Evolutionary conservation across 2,888 invertebrate species (phyloP), one percentile per base, ranked within the genome.

Genomic region (Sphaeridia pumilis): DNA sequence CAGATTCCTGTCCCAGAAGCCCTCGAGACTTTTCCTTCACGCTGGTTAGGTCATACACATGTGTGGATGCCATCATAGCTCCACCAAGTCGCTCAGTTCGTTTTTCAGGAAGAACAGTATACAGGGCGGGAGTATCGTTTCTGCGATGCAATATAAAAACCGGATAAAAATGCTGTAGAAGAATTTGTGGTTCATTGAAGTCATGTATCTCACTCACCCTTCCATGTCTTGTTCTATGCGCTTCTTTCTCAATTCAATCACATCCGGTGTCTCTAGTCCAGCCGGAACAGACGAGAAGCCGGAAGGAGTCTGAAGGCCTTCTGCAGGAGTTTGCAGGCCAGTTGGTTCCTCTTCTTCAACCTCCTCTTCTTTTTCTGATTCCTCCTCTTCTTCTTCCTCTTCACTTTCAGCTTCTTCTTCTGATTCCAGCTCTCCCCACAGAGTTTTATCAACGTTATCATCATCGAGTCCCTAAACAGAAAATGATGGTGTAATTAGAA

Each of bases 1-100:
- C 83, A 54, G 75, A 74, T 14, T 75, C 71, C 64, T 78, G 78
- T 7, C 52, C 52, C 25, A 42, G 3, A 4, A 28, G 26, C 28
- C 21, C 49, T 2, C 69, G 60, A 24, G 35, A 50, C 24, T 56
- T 47, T 12, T 61, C 54, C 34, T 54, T 51, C 47, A 61, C 74
- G 69, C 22, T 71, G 35, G 83, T 80, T 73, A 98, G 81, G 69
- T 99, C 98, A 70, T 98, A 99, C 0, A 95, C 90, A 71, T 99
- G 98, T 0, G 90, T 90, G 43, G 95, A 95, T 2, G 87, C 98
- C 93, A 98, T 94, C 94, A 99, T 95, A 1, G 83, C 79, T 52
- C 84, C 84, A 1, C 87, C 83, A 51, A 95, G 80, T 47, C 89
- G 80, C 53, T 94, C 94, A 26, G 84, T 82, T 59, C 88, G 84